Conservation (phyloP, 2,888 invertebrate genomes). For the Eristalinus aeneus region DNA sequence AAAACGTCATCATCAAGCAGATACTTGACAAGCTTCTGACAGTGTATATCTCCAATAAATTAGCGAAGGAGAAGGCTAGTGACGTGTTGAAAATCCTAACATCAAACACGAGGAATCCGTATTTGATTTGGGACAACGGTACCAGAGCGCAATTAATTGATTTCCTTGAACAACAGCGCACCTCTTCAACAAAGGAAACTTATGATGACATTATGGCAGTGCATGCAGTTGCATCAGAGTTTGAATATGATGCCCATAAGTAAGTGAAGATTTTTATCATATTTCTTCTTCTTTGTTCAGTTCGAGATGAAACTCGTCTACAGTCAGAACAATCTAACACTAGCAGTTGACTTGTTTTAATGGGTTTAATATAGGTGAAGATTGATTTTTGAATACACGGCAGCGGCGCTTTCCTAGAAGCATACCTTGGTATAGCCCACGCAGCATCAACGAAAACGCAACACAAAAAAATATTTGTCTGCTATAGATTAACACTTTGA, state of each 20-base stretch:
- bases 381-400: too few relatives aligned
- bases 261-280: constrained; percentile 62
- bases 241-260: constrained; percentile 80
- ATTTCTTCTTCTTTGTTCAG: background rate
- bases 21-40: constrained; percentile 89
- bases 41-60: constrained; percentile 90
- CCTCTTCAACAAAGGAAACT: constrained; percentile 77
- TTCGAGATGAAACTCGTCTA: background rate
- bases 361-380: too few relatives aligned
- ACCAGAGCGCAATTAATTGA: constrained; percentile 96
- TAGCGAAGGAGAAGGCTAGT: constrained; percentile 87
- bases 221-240: constrained; percentile 76
- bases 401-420: too few relatives aligned
- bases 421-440: too few relatives aligned
- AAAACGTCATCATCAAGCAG: constrained; percentile 84
- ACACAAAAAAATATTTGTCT: too few relatives aligned
- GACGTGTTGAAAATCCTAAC: constrained; percentile 96
- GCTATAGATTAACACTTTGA: too few relatives aligned
- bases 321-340: too few relatives aligned
- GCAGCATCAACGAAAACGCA: too few relatives aligned
- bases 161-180: constrained; percentile 88
- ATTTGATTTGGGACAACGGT: constrained; percentile 98
- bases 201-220: constrained; percentile 79
- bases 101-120: constrained; percentile 97
- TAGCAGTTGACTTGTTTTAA: too few relatives aligned